Evolutionary conservation across 2,113 vertebrate species (phyloP), one percentile per base, ranked within the genome.

Genomic region (Cichladusa arquata): DNA sequence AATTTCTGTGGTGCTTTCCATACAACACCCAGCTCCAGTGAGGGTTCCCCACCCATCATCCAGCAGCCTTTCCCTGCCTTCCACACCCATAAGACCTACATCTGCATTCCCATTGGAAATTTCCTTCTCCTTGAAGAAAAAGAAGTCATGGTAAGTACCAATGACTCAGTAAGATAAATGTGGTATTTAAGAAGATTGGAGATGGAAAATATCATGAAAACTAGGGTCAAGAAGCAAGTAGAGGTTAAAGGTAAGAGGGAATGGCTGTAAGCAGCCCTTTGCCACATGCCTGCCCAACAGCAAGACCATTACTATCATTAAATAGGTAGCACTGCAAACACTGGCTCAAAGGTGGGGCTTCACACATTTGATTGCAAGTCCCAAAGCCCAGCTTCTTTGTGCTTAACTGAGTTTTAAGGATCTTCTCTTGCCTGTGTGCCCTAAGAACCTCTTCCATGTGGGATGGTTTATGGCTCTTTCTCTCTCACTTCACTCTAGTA

Each of bases 271-370:
- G 45, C 13, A n/a, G 42, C 9, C 9, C 72, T 64, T 60, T 70
- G 40, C 31, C 61, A 36, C 20, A 54, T 18, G 36, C 65, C 38
- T 80, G 26, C 74, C 72, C 62, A 34, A 54, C 17, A 34, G 23
- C 56, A 64, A 81, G 56, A 40, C 20, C 0, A 0, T 26, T 26
- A 31, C 7, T 5, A 20, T 20, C 48, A 31, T 51, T 56, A 34
- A 38, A 71, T 0, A 2, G 20, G 19, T 16, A 40, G 11, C 18
- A n/a, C 66, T 67, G 40, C 8, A 8, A 82, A 53, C 71, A 45
- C 18, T 0, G 0, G 12, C 42, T 67, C 40, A 51, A 80, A 79
- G 19, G 74, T 3, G 2, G 13, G 22, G 19, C 9, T 17, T 48
- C 45, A 69, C 13, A 45, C 1, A 1, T 16, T 44, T 17, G 57